Conservation (phyloP, 2,797 vertebrate species). For the Acipenser ruthenus region DNA sequence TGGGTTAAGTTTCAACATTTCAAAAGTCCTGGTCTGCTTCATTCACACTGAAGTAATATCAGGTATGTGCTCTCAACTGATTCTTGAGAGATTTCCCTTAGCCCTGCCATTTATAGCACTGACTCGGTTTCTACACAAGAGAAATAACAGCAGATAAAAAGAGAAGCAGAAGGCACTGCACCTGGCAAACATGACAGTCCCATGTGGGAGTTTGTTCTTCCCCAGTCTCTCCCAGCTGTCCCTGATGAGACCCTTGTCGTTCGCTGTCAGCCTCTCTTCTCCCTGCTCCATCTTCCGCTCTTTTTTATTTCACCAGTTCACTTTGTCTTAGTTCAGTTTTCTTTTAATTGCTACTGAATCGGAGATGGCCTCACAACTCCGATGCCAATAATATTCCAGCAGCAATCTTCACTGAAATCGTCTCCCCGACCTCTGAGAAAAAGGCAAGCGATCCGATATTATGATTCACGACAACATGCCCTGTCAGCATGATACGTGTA, state of each 20-base stretch:
- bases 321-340: slow-evolving; percentile 9
- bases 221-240: slow-evolving; percentile 83
- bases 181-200: slow-evolving; percentile 80
- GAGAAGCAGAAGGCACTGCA: slow-evolving; percentile 29
- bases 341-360: slow-evolving; percentile 23
- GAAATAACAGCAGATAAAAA: too few relatives aligned
- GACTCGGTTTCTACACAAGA: too few relatives aligned
- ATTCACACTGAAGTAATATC: too few relatives aligned
- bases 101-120: too few relatives aligned
- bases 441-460: slow-evolving; percentile 5
- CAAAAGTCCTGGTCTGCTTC: too few relatives aligned
- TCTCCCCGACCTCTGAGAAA: slow-evolving; percentile 24
- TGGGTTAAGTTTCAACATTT: too few relatives aligned
- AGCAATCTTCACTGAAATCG: slow-evolving; percentile 11
- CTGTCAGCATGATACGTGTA: slow-evolving; percentile 9
- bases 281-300: slow-evolving; percentile 28
- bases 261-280: slow-evolving; percentile 59
- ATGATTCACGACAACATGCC: slow-evolving; percentile 7
- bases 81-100: too few relatives aligned
- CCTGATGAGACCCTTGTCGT: slow-evolving; percentile 78
- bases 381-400: slow-evolving; percentile 12
- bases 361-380: slow-evolving; percentile 22
- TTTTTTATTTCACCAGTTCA: slow-evolving; percentile 34
- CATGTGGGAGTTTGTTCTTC: slow-evolving; percentile 80
- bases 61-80: too few relatives aligned